Evolutionary conservation across 2,797 vertebrate genomes (phyloP).

Genomic region (Sebastes steindachneri): DNA sequence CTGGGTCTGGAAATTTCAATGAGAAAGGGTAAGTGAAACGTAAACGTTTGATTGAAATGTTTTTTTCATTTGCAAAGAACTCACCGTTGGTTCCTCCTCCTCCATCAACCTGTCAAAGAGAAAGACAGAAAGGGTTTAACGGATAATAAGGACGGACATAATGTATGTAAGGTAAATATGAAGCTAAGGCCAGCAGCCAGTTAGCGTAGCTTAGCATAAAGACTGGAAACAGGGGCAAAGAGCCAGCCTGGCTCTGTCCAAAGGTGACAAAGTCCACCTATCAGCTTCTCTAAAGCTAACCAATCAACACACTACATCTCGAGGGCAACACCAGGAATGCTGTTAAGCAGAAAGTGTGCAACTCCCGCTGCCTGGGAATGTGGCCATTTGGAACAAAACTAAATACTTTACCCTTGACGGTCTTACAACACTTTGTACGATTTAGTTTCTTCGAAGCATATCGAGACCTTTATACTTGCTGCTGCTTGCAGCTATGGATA

Average conservation of each 20-base stretch:
- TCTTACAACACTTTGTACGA: not conserved
- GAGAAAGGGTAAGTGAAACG: not conserved
- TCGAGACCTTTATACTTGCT: not conserved
- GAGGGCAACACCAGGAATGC: not conserved
- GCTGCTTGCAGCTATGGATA: not conserved
- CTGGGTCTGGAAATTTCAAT: slow-evolving; percentile 21
- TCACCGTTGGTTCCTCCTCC: slow-evolving; percentile 21
- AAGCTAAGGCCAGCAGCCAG: no score
- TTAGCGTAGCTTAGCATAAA: not conserved
- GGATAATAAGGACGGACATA: not conserved
- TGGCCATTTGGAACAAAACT: not conserved
- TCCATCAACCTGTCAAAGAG: slow-evolving; percentile 7
- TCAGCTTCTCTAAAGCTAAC: not conserved
- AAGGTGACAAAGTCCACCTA: not conserved
- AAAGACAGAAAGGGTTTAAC: not conserved
- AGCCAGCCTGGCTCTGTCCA: not conserved
- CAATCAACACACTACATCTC: not conserved
- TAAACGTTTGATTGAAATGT: not conserved
- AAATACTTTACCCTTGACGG: not conserved
- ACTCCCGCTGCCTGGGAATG: not conserved
- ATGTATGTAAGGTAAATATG: not conserved
- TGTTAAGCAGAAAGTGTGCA: not conserved
- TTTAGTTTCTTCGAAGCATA: not conserved
- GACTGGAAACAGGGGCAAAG: not conserved
- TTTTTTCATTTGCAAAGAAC: not conserved